phyloP scores from a whole-genome alignment of 2,888 invertebrate genomes.

The Agonopterix heracliana region DNA sequence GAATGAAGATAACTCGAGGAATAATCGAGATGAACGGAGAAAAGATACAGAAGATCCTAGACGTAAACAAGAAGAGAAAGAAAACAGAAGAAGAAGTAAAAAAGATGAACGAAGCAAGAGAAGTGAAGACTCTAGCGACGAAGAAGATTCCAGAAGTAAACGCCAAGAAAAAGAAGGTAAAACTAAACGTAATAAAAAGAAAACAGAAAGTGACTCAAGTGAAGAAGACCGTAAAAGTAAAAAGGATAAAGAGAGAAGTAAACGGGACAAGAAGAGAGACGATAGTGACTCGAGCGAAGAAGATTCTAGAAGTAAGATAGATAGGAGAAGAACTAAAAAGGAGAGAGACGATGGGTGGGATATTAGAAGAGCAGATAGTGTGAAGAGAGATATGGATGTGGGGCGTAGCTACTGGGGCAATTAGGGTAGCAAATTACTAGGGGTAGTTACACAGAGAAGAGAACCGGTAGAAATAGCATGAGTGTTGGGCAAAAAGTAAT shows the following conservation, averaged over 20 bases:
- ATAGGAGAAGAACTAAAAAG: constrained; percentile 1
- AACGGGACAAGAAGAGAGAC: too few relatives aligned
- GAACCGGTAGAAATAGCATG: too few relatives aligned
- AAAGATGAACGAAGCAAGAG: neutral
- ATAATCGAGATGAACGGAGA: constrained; percentile 1
- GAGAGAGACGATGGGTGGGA: constrained; percentile 30
- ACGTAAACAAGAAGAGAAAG: constrained; percentile 7
- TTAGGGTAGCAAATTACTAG: too few relatives aligned
- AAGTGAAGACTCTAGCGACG: constrained; percentile 8
- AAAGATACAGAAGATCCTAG: constrained; percentile 12
- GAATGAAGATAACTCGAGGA: constrained; percentile 9
- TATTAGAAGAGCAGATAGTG: constrained; percentile 23
- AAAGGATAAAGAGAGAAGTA: constrained; percentile 9
- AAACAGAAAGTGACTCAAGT: constrained; percentile 3
- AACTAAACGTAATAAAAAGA: constrained; percentile 3
- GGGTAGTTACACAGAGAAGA: too few relatives aligned
- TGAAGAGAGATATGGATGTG: constrained; percentile 10
- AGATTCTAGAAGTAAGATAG: constrained; percentile 2
- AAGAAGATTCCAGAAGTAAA: constrained; percentile 9
- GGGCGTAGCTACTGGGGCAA: constrained; percentile 6
- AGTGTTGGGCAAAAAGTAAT: too few relatives aligned
- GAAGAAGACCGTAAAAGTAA: neutral
- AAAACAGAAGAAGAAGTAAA: constrained; percentile 9
- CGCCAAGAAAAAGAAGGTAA: constrained; percentile 9
- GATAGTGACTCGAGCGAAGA: constrained; percentile 5